Base-by-base conservation (phyloP, 2,113 vertebrate species). In the Charina bottae region DNA sequence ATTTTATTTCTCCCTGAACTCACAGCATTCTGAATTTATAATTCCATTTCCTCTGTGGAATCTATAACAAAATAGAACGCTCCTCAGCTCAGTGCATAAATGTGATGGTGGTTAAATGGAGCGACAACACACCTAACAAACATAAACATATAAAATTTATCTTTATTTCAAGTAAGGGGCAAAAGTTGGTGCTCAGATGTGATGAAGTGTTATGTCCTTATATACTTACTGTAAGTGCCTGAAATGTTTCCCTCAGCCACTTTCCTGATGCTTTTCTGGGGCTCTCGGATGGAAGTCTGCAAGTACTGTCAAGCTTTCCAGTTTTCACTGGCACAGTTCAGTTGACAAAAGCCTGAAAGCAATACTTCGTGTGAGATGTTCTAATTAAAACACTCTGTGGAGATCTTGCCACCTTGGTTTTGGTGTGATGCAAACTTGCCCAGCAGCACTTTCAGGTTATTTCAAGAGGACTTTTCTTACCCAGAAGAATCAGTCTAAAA, bases 191-290 rank as follows among this genome's bases (percentile, higher is more conserved):
- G 55, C 91, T 58, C 4, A 15, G n/a, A 90, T 2, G 46, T 90
- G 68, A 93, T 54, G 90, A 86, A 87, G 15, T 87, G 21, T 62
- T 85, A 83, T 46, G 24, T 42, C 89, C 23, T 84, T 90, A 24
- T 85, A 93, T 55, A n/a, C n/a, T n/a, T n/a, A n/a, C n/a, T n/a
- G n/a, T n/a, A 10, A 93, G 68, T 86, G 56, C 4, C 53, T 89
- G 64, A 90, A 94, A 95, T 46, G 21, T 85, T 89, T 83, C 54
- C 42, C 55, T 95, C 87, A 87, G 33, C 53, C 62, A n/a, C 24
- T 58, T 86, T 93, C 89, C 92, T 92, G 33, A 92, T 93, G 46
- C 17, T 93, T 94, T 93, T 90, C 89, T 92, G 33, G 91, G 88
- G 37, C 84, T 92, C 42, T 89, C 23, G 87, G 72, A 86, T 92